Percentiles rank a stretch among this genome's conserved stretches.
These are phyloP conservation scores for Andrena bicolor DNA, from an alignment of 2,888 invertebrate genomes.

Conservation along the genomic window DNA sequence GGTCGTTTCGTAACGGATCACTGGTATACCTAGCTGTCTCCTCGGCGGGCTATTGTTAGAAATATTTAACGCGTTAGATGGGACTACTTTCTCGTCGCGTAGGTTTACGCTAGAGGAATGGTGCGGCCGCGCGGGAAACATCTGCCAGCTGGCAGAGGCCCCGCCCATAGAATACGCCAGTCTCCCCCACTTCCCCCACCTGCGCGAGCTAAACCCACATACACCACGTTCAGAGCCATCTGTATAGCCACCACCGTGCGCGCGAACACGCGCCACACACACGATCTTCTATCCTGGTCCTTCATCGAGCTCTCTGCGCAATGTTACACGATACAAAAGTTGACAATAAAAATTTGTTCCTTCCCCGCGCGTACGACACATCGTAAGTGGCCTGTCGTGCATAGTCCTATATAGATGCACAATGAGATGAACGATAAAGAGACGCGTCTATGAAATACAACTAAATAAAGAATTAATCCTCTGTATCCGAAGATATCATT, in stretches of 20 bases:
- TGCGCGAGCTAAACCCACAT: constrained; percentile 47
- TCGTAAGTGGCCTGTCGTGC: constrained; percentile 39
- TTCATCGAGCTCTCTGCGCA: constrained; percentile 50
- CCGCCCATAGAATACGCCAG: constrained; percentile 85
- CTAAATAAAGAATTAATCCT: not conserved
- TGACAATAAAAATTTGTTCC: constrained; percentile 55
- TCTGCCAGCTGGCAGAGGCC: constrained; percentile 87
- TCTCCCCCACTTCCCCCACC: constrained; percentile 65
- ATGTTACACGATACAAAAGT: constrained; percentile 63
- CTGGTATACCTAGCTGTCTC: constrained; percentile 18
- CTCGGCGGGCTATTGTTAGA: constrained; percentile 53
- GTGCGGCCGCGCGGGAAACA: constrained; percentile 85
- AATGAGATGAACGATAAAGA: constrained; percentile 19
- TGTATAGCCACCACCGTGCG: constrained; percentile 29
- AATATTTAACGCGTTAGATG: constrained; percentile 58
- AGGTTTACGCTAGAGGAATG: constrained; percentile 79
- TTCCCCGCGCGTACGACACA: constrained; percentile 39
- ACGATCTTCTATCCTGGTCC: constrained; percentile 47
- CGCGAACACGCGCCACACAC: constrained; percentile 2
- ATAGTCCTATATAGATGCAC: constrained; percentile 28
- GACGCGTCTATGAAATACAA: not conserved
- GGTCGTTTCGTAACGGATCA: constrained; percentile 13
- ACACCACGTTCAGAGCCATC: constrained; percentile 30
- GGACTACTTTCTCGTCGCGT: constrained; percentile 79
- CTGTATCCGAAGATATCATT: not conserved